phyloP scores from a whole-genome alignment of 2,113 vertebrate species.

The Oncorhynchus tshawytscha region DNA sequence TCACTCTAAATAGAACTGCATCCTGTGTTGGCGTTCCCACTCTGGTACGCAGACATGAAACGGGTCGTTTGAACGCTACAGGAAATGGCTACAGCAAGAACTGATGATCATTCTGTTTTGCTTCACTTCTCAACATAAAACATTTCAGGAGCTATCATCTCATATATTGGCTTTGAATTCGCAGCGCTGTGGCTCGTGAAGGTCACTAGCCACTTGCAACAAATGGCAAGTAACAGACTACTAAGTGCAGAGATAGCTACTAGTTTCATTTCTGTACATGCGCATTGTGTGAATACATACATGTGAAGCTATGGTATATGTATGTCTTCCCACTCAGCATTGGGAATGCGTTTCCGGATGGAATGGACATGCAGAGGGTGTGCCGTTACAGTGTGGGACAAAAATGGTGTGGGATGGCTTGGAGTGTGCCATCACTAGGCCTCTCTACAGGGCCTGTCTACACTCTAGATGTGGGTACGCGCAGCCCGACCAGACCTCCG shows the following conservation, averaged over 20 bases:
- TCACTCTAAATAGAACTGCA: not conserved
- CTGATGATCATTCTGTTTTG: conserved; percentile 6
- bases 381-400: conserved; percentile 80
- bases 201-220: conserved; percentile 49
- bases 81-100: conserved; percentile 49
- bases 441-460: conserved; percentile 61
- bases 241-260: conserved; percentile 46
- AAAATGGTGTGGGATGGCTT: conserved; percentile 31
- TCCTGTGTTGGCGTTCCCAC: not conserved
- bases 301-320: conserved; percentile 59
- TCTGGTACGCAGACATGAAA: conserved; percentile 1
- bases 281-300: conserved; percentile 37
- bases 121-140: conserved; percentile 9
- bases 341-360: not conserved
- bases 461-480: conserved; percentile 91
- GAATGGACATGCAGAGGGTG: conserved; percentile 88
- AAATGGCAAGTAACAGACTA: conserved; percentile 43
- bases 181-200: conserved; percentile 37
- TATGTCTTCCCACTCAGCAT: conserved; percentile 37
- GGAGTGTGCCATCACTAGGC: not conserved
- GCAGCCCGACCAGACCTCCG: conserved; percentile 92
- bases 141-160: conserved; percentile 34
- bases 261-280: conserved; percentile 38
- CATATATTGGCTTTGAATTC: conserved; percentile 46
- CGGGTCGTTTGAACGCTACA: conserved; percentile 18